Evolutionary conservation across 2,888 invertebrate genomes (phyloP), one percentile per base, ranked within the genome.

Genomic region (Oscheius sp.): DNA sequence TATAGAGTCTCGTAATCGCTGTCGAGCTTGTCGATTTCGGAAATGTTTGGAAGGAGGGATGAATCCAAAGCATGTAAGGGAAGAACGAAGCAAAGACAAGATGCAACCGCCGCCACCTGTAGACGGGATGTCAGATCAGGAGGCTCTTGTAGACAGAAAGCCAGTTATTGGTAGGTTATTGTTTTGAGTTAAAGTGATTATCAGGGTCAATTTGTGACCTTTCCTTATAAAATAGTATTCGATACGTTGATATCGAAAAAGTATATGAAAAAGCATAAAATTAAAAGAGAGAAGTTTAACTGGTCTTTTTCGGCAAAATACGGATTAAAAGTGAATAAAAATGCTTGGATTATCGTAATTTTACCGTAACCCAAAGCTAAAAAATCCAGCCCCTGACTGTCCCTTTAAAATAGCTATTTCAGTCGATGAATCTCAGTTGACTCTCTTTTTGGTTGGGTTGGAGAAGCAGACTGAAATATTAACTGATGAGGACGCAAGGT

Each of bases 41-140:
- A 80, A 80, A 67, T 81, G 81, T 70, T 70, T 80, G 20, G 72
- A 74, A 20, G 81, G 81, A 12, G 81, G 81, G 10, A 81, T 81
- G 81, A 81, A 81, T 52, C 81, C 81, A 37, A 80, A 78, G 45
- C 77, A 79, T 50, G 81, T 81, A n/a, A 69, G 80, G 23, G 80
- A 78, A 45, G 78, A 78, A 53, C 67, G 80, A 20, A 74, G 70
- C 50, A 78, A 80, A 45, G 70, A 71, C 23, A 75, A 75, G 20
- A 33, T 71, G 50, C 65, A 71, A 61, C 69, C 74, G 10, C 72
- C 73, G 27, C 58, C 58, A 3, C 42, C 39, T 0, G 55, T 55
- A 27, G 61, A 61, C 15, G 29, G 29, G n/a, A 31, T 48, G 25
- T 39, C 53, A 8, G 52, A 65, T 27, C 53, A 34, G 53, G 65